These are phyloP conservation scores for Tricholauxania praeusta DNA, from an alignment of 2,888 invertebrate genomes.

Conservation along the genomic window DNA sequence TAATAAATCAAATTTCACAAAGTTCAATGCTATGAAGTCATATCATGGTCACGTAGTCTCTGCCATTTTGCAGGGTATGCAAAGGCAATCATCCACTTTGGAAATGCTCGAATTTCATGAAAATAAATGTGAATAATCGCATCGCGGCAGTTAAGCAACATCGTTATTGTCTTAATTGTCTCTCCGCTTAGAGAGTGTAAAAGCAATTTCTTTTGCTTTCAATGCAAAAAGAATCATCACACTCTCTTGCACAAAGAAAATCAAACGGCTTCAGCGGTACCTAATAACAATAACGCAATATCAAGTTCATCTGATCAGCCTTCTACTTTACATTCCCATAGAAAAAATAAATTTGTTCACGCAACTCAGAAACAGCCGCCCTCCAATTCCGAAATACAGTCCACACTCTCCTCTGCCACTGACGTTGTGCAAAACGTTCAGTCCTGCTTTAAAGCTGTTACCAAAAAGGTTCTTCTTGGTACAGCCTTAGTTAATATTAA, in stretches of 20 bases:
- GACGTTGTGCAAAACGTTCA: background rate
- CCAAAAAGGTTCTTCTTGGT: constrained; percentile 26
- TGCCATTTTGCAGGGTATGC: constrained; percentile 1
- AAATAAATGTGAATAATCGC: background rate
- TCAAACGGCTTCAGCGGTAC: too few species aligned
- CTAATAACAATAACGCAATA: too few species aligned
- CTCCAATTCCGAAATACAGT: constrained; percentile 7
- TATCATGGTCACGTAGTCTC: background rate
- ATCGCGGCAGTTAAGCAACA: background rate
- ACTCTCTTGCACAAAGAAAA: too few species aligned
- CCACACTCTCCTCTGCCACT: background rate
- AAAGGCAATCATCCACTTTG: background rate
- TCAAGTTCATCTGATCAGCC: too few species aligned
- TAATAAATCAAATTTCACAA: background rate
- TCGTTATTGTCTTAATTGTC: constrained; percentile 3
- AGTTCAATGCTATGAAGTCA: background rate
- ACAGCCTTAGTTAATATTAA: constrained; percentile 31
- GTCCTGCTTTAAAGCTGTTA: constrained; percentile 7
- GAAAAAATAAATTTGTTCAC: background rate
- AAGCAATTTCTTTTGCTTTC: too few species aligned
- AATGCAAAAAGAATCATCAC: too few species aligned
- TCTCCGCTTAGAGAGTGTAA: too few species aligned
- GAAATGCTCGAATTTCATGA: background rate
- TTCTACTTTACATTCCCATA: too few species aligned
- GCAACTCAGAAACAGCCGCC: background rate